Evolutionary conservation across 2,113 vertebrate species (phyloP).

Genomic region (Nanorana parkeri): DNA sequence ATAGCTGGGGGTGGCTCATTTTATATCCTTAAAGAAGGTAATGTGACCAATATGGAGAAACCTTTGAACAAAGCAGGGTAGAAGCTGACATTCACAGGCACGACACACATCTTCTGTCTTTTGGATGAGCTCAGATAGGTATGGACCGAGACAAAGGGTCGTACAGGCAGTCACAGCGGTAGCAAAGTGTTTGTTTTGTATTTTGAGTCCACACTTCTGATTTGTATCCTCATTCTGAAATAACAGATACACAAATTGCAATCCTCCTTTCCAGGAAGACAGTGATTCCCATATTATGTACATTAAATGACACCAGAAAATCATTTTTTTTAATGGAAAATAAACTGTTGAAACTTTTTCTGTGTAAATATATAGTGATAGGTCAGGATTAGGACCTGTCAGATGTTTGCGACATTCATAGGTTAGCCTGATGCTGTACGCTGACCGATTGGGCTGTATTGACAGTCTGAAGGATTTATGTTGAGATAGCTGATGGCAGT

Average conservation of each 20-base stretch:
- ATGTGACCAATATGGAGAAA: neutral
- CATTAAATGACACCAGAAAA: no score
- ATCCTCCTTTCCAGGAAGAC: no score
- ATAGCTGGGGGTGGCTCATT: neutral
- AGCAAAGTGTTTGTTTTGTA: slow-evolving; percentile 1
- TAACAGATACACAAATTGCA: neutral
- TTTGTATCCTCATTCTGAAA: neutral
- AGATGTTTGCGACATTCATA: no score
- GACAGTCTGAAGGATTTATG: neutral
- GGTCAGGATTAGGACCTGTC: no score
- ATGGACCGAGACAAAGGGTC: slow-evolving; percentile 13
- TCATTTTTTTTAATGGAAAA: no score
- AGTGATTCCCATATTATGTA: no score
- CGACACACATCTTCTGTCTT: neutral
- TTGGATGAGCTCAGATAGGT: neutral
- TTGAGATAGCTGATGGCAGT: slow-evolving; percentile 10
- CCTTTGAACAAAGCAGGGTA: neutral
- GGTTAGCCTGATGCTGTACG: no score
- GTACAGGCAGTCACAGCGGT: neutral
- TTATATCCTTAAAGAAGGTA: neutral
- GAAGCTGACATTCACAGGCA: neutral
- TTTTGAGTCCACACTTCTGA: neutral
- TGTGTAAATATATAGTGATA: no score
- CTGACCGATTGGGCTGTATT: neutral
- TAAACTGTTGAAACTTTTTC: no score